Evolutionary conservation across 2,888 invertebrate genomes (phyloP).

Genomic region (Drosophila lutescens): DNA sequence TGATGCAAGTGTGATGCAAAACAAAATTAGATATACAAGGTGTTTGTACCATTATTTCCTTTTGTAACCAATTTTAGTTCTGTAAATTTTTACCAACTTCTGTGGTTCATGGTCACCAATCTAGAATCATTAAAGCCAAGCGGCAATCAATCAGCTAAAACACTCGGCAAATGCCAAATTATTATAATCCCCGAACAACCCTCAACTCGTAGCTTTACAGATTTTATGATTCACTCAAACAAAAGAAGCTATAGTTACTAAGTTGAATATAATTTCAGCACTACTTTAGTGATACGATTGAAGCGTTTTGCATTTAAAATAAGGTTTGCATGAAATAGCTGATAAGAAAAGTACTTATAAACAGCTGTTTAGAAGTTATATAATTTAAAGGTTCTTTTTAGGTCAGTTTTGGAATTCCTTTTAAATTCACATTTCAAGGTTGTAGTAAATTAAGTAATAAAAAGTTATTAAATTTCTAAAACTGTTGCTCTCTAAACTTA

Average conservation of each 20-base stretch:
- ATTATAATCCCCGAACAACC: background rate
- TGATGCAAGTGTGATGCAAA: no score
- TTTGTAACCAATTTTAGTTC: no score
- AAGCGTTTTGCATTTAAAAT: background rate
- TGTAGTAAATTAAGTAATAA: background rate
- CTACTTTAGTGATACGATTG: conserved; percentile 4
- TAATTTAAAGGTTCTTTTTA: conserved; percentile 2
- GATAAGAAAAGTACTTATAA: conserved; percentile 5
- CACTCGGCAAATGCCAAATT: background rate
- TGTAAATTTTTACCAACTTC: no score
- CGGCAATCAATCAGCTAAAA: background rate
- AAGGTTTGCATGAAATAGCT: background rate
- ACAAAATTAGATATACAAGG: no score
- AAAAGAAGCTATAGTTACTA: background rate
- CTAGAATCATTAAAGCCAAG: background rate
- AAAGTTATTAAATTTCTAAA: background rate
- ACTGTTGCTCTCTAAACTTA: background rate
- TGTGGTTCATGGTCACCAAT: background rate
- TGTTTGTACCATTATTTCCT: no score
- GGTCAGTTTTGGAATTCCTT: conserved; percentile 1
- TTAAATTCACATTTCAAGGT: background rate
- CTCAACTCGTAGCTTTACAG: background rate
- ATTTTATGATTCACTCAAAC: background rate
- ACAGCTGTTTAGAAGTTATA: no score
- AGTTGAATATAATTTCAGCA: background rate